Conservation (phyloP, 2,797 vertebrate genomes). For the Squalus acanthias region DNA sequence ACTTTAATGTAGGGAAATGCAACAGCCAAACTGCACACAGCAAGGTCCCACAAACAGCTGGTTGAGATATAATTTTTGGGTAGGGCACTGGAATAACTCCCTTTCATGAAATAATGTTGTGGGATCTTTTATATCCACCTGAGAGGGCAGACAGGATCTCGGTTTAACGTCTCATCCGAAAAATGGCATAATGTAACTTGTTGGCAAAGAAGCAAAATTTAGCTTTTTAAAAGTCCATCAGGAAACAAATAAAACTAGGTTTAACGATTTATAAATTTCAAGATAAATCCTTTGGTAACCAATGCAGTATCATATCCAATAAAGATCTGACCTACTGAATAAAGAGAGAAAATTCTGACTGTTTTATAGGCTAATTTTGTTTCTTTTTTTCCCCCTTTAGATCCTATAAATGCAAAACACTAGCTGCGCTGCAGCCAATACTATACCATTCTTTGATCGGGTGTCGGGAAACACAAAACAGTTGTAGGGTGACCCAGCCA, state of each 20-base stretch:
- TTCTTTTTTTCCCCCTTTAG: not conserved
- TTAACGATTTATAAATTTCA: not conserved
- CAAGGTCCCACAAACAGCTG: not conserved
- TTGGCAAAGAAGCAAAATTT: not conserved
- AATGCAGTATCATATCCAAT: not conserved
- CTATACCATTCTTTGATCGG: not conserved
- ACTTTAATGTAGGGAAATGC: too few species aligned
- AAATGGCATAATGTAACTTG: not conserved
- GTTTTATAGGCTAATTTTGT: not conserved
- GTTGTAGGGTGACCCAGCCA: not conserved
- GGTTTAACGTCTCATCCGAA: not conserved
- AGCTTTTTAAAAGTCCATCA: not conserved
- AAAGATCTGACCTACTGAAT: not conserved
- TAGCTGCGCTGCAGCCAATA: not conserved
- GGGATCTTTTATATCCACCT: not conserved
- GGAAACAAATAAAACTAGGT: not conserved
- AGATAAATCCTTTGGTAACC: not conserved
- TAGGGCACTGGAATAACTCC: not conserved
- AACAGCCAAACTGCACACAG: too few species aligned
- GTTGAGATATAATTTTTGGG: not conserved
- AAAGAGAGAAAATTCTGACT: not conserved
- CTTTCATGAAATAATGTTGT: not conserved
- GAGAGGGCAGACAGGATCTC: not conserved
- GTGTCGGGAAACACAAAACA: not conserved
- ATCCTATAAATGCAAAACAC: constrained; percentile 21